Evolutionary conservation across 2,888 invertebrate genomes (phyloP), one percentile per base, ranked within the genome.

Genomic region (Phyllotreta cruciferae): DNA sequence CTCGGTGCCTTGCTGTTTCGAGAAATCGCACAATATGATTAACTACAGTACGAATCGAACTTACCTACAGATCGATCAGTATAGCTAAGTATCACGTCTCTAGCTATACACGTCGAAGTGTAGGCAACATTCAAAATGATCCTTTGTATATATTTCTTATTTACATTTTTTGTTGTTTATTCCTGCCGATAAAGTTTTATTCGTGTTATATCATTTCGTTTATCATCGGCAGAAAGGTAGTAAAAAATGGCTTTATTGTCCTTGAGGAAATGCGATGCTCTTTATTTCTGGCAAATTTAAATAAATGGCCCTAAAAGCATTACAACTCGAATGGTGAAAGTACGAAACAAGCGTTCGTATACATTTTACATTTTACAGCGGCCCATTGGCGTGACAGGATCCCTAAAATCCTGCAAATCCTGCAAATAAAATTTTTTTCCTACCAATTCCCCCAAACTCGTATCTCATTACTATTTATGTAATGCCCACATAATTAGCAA

Each of bases 261-360:
- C 6, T 14, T 35, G 35, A 49, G 34, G 49, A 49, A 49, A 49
- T 49, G 35, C 49, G 49, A 49, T 49, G 49, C 35, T 49, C 36
- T 49, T 49, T 49, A 49, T 49, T 49, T 49, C 49, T 49, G 49
- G 49, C 49, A 50, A 50, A 50, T 58, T 50, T 57, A 41, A 58
- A 58, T 50, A 39, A 57, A 57, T 50, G 50, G 24, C 41, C 41
- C 50, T 58, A 49, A 47, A 49, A 56, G 38, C 47, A 56, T 56
- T 47, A 24, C 56, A 8, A 39, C 37, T 56, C 42, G 45, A 36
- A 49, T 13, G 39, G 6, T 49, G 14, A 35, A 24, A 57, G 39
- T 57, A 50, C 49, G 38, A 56, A 57, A 58, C 50, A 58, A 50
- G 42, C 35, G 5, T n/a, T 24, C 47, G 35, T 8, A 58, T 13